Evolutionary conservation across 2,113 vertebrate species (phyloP).

Genomic region (Alethe diademata): DNA sequence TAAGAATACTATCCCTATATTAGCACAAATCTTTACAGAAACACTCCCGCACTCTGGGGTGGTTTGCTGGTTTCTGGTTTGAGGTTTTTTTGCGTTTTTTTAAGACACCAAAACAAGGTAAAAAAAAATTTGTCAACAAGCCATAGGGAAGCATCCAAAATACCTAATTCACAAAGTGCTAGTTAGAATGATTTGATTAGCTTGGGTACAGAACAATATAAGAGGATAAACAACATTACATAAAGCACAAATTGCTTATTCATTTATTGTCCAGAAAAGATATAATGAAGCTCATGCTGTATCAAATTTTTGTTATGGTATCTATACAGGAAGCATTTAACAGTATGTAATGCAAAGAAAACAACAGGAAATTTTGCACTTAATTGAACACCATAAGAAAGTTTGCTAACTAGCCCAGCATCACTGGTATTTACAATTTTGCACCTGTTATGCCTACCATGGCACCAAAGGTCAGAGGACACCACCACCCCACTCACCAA

Average conservation of each 20-base stretch:
- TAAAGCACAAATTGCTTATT: not conserved
- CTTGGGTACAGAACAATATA: not conserved
- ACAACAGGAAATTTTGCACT: not conserved
- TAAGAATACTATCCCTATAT: not conserved
- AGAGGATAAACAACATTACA: not conserved
- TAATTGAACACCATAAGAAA: not conserved
- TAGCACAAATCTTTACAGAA: not conserved
- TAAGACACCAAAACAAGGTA: not conserved
- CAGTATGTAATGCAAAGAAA: not conserved
- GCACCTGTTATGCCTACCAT: not conserved
- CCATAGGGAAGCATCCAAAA: not conserved
- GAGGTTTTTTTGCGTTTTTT: not conserved
- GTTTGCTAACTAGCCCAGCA: not conserved
- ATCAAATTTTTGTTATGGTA: not conserved
- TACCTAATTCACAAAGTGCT: not conserved
- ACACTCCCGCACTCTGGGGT: not conserved
- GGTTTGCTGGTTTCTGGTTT: not conserved
- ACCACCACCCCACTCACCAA: accelerated
- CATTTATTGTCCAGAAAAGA: not conserved
- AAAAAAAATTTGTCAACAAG: not conserved
- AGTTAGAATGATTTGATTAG: not conserved
- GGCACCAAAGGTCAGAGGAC: not conserved
- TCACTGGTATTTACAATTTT: not conserved
- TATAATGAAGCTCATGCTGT: not conserved
- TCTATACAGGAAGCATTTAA: not conserved